Evolutionary conservation across 2,797 vertebrate species (phyloP).

Genomic region (Myripristis murdjan): DNA sequence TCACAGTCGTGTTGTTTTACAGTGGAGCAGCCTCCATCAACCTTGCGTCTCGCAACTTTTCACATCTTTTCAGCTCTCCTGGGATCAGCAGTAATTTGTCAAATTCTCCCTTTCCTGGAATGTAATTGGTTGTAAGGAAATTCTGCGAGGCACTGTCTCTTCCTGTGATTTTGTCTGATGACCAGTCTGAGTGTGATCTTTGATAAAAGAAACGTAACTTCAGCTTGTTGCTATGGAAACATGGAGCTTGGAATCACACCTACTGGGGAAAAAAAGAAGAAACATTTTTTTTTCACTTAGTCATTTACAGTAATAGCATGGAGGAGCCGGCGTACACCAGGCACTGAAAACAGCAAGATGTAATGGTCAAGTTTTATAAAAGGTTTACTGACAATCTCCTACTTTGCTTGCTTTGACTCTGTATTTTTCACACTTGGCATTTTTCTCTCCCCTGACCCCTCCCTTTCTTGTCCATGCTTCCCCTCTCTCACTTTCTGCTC

Average conservation of each 20-base stretch:
- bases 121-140: constrained; percentile 41
- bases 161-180: constrained; percentile 30
- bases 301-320: neutral
- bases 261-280: neutral
- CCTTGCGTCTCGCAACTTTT: neutral
- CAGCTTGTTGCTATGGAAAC: constrained; percentile 11
- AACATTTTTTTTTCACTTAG: neutral
- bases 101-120: constrained; percentile 12
- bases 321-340: neutral
- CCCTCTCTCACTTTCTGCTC: neutral
- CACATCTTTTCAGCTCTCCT: constrained; percentile 6
- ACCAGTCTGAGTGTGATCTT: neutral
- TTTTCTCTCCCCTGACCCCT: constrained; percentile 2
- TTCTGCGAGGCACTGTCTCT: constrained; percentile 35
- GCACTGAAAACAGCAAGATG: too few species aligned
- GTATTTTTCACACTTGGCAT: neutral
- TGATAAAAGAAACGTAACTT: constrained; percentile 1
- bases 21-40: neutral
- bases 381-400: neutral
- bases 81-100: constrained; percentile 41
- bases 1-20: neutral
- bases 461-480: neutral
- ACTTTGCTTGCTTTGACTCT: neutral
- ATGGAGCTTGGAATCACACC: neutral
- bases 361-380: neutral